Conservation (phyloP, 2,888 invertebrate genomes). For the Anaspis maculata region DNA sequence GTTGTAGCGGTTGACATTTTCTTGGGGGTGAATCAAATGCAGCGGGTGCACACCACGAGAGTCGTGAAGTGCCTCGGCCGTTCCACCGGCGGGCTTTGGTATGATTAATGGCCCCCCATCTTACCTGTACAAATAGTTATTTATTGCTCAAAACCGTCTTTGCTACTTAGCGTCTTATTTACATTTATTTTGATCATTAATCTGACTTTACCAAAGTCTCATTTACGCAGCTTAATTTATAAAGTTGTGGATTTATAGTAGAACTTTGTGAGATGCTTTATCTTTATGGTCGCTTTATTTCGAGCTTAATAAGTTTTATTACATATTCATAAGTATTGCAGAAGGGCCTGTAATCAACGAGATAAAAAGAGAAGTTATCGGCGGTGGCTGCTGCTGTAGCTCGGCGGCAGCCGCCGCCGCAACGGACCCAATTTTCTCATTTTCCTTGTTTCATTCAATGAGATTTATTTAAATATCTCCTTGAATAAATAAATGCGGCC, state of each 20-base stretch:
- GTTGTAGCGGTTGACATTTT: no score
- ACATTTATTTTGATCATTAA: slow-evolving; percentile 43
- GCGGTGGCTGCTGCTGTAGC: not conserved
- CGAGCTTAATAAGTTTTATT: slow-evolving; percentile 39
- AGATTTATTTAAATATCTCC: slow-evolving; percentile 21
- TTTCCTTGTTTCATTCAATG: no score
- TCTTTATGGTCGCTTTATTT: slow-evolving; percentile 40
- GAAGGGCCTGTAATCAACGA: slow-evolving; percentile 24
- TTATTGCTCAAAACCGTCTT: slow-evolving; percentile 19
- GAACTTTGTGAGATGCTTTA: slow-evolving; percentile 41
- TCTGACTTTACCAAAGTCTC: slow-evolving; percentile 43
- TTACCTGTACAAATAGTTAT: slow-evolving; percentile 17
- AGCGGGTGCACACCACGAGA: no score
- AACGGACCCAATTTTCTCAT: no score
- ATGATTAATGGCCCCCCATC: slow-evolving; percentile 8
- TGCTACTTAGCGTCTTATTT: slow-evolving; percentile 35
- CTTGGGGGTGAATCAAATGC: no score
- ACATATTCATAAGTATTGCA: slow-evolving; percentile 36
- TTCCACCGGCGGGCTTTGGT: no score
- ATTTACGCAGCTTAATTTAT: slow-evolving; percentile 43
- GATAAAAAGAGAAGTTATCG: slow-evolving; percentile 20
- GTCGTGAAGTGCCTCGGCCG: no score
- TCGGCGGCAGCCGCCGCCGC: no score
- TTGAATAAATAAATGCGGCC: slow-evolving; percentile 25
- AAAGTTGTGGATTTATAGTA: slow-evolving; percentile 43